These are phyloP conservation scores for Tupaia chinensis DNA, from an alignment of 2,113 vertebrate genomes.

Conservation along the genomic window DNA sequence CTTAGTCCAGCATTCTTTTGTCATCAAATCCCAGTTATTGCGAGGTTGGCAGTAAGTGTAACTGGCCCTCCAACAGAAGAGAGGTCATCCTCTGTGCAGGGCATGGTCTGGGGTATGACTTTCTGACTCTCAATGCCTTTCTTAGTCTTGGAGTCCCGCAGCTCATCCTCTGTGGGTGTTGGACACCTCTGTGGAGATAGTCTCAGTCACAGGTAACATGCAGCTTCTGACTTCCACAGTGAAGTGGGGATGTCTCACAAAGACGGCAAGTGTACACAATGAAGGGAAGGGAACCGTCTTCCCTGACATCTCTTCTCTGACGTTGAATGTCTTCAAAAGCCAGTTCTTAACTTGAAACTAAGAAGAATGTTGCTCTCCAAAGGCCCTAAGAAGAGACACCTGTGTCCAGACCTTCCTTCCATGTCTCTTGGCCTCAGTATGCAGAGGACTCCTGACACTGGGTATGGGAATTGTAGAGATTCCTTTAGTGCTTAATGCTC, in stretches of 20 bases:
- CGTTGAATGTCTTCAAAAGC: conserved; percentile 67
- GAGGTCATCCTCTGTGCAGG: conserved; percentile 70
- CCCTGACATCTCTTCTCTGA: conserved; percentile 49
- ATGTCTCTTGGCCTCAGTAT: neutral
- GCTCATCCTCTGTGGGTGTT: conserved; percentile 81
- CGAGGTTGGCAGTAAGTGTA: conserved; percentile 74
- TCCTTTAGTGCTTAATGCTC: conserved; percentile 53
- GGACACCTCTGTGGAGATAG: conserved; percentile 81
- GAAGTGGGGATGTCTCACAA: neutral
- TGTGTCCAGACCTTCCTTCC: neutral
- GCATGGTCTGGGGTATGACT: conserved; percentile 61
- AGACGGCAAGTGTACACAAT: neutral
- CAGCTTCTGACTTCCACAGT: conserved; percentile 74
- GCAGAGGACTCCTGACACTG: neutral
- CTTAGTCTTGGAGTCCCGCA: conserved; percentile 74
- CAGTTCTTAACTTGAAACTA: conserved; percentile 38
- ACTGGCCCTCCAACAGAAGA: conserved; percentile 69
- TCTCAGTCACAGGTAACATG: conserved; percentile 77
- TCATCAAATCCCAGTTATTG: conserved; percentile 73
- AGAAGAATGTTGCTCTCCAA: conserved; percentile 46
- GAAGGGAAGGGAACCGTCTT: conserved; percentile 66
- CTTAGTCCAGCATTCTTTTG: conserved; percentile 62
- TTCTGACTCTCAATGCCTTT: conserved; percentile 70
- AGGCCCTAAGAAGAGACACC: conserved; percentile 43
- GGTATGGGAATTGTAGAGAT: neutral